These are phyloP conservation scores for Mormyrus hasselquistii DNA, from an alignment of 2,797 vertebrate species.

Conservation along the genomic window DNA sequence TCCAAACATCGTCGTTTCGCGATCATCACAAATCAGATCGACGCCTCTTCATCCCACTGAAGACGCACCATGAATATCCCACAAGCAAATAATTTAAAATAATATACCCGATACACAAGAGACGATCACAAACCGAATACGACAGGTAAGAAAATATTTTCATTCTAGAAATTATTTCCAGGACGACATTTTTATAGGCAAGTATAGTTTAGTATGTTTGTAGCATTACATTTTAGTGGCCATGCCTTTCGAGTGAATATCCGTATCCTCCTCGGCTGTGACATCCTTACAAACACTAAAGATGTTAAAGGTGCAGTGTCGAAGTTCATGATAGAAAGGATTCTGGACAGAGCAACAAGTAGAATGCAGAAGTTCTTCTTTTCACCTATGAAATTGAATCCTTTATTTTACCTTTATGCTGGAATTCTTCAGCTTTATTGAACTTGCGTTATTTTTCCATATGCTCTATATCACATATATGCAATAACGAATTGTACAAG, in stretches of 20 bases:
- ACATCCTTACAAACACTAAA: background rate
- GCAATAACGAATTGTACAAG: background rate
- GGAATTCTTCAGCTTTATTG: background rate
- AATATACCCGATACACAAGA: background rate
- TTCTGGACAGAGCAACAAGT: constrained; percentile 26
- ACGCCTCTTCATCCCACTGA: constrained; percentile 13
- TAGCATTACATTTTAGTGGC: background rate
- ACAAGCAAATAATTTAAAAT: background rate
- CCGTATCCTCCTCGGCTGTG: background rate
- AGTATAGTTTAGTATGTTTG: background rate
- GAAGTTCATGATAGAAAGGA: constrained; percentile 17
- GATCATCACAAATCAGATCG: constrained; percentile 18
- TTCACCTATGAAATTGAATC: background rate
- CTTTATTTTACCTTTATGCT: background rate
- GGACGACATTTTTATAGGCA: background rate
- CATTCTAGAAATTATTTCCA: background rate
- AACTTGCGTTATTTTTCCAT: background rate
- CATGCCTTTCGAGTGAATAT: background rate
- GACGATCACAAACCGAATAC: background rate
- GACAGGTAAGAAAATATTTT: constrained; percentile 15
- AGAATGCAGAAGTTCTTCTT: constrained; percentile 7
- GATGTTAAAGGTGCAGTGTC: background rate
- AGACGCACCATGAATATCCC: background rate
- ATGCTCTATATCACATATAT: background rate
- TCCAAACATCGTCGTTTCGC: constrained; percentile 3